A percentile compares a stretch with the other conserved stretches of the same genome.
phyloP scores from a whole-genome alignment of 2,797 vertebrate species.

The Spondyliosoma cantharus region DNA sequence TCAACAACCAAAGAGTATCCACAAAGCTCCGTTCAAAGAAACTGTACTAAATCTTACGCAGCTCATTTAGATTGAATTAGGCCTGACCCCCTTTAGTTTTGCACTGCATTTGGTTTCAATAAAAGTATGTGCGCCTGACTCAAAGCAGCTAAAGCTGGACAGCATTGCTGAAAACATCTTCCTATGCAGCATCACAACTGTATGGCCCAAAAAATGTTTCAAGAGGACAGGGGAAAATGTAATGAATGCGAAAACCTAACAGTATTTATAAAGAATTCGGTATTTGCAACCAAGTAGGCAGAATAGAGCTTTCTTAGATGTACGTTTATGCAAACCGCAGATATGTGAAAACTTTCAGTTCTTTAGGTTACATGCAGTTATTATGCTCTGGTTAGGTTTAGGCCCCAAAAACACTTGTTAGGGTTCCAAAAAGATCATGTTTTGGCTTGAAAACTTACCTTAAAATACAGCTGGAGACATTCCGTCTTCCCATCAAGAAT shows the following conservation, averaged over 20 bases:
- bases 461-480: no score
- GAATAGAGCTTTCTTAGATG: no score
- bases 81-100: not conserved
- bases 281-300: not conserved
- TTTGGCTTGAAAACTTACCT: no score
- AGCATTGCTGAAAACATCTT: not conserved
- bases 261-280: constrained; percentile 2
- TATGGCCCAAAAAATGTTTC: not conserved
- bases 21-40: not conserved
- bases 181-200: not conserved
- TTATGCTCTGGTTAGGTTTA: no score
- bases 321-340: no score
- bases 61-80: not conserved
- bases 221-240: not conserved
- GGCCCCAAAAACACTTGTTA: no score
- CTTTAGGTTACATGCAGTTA: no score
- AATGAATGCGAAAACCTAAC: not conserved
- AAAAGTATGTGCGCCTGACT: not conserved
- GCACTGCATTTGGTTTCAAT: not conserved
- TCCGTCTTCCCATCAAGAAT: no score
- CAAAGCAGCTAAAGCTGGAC: not conserved
- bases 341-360: no score
- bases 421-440: no score
- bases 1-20: not conserved
- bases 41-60: not conserved